phyloP scores from a whole-genome alignment of 2,113 vertebrate genomes.

The Urocitellus parryii region DNA sequence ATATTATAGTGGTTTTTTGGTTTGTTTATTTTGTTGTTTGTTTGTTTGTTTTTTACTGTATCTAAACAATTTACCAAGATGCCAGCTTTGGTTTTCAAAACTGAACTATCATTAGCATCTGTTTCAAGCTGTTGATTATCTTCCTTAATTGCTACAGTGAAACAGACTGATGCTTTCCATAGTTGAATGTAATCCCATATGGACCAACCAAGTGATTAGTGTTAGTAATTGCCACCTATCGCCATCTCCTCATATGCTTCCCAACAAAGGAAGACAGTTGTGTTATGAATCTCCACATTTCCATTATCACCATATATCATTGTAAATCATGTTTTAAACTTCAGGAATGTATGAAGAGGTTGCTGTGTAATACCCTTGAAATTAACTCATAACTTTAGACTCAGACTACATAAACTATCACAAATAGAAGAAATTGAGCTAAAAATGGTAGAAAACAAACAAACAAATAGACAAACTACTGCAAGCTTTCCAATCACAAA shows the following conservation, averaged over 20 bases:
- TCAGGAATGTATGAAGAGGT: neutral
- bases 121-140: slow-evolving; percentile 31
- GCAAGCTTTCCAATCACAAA: neutral
- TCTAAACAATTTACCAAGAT: neutral
- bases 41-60: neutral
- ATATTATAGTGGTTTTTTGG: neutral
- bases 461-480: neutral
- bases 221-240: neutral
- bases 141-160: neutral
- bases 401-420: neutral
- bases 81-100: neutral
- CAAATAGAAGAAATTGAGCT: neutral
- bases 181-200: neutral
- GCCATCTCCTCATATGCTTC: neutral
- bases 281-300: neutral
- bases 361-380: neutral
- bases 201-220: neutral
- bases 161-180: neutral
- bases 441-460: neutral
- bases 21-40: neutral
- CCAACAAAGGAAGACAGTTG: neutral
- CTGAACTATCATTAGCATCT: slow-evolving; percentile 19
- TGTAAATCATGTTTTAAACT: neutral
- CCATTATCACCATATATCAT: neutral
- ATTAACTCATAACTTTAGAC: neutral